These are phyloP conservation scores for Micronycteris hirsuta DNA, from an alignment of 2,113 vertebrate genomes.

Conservation along the genomic window DNA sequence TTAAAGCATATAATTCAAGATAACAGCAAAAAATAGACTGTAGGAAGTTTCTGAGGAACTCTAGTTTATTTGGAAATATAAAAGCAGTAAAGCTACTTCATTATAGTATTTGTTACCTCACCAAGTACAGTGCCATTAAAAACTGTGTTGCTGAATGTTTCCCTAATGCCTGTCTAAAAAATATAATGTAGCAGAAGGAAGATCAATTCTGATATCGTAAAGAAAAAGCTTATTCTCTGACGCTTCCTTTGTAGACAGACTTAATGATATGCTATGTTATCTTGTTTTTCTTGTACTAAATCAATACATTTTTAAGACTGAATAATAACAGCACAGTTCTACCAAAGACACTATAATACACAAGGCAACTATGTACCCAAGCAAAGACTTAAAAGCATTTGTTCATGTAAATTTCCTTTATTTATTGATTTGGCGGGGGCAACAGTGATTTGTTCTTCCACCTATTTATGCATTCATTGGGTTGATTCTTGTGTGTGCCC, in stretches of 20 bases:
- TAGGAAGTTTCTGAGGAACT: constrained; percentile 23
- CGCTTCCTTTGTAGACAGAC: neutral
- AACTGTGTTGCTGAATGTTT: neutral
- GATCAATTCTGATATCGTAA: neutral
- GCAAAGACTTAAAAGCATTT: constrained; percentile 28
- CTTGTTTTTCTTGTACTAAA: constrained; percentile 48
- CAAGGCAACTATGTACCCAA: neutral
- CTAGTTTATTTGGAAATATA: constrained; percentile 45
- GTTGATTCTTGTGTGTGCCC: too few relatives aligned
- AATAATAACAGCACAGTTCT: constrained; percentile 22
- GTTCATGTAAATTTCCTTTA: neutral
- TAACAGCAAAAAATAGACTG: constrained; percentile 21
- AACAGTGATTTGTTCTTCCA: too few relatives aligned
- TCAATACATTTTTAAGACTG: constrained; percentile 27
- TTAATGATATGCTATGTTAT: neutral
- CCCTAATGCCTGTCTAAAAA: constrained; percentile 2
- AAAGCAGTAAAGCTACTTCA: constrained; percentile 35
- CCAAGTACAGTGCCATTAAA: constrained; percentile 4
- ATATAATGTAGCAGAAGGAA: neutral
- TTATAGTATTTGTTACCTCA: neutral
- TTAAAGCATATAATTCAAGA: constrained; percentile 36
- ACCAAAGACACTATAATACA: constrained; percentile 11
- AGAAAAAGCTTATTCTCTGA: constrained; percentile 4
- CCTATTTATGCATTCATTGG: too few relatives aligned
- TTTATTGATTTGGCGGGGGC: too few relatives aligned